Percentiles rank a stretch among this genome's conserved stretches.
phyloP scores from a whole-genome alignment of 2,888 invertebrate species.

The Agrypnus murinus region DNA sequence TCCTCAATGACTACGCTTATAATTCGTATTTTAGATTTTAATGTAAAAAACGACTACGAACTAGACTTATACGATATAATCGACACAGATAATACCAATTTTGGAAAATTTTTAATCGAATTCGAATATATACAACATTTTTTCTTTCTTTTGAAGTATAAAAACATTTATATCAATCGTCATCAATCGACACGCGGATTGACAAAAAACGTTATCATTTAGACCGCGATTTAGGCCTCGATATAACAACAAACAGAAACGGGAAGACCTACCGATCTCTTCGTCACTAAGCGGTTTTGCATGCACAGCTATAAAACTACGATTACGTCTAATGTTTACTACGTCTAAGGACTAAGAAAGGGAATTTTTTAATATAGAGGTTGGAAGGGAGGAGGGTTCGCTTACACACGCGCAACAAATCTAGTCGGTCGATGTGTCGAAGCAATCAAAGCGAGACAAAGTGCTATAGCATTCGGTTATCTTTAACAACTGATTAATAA shows the following conservation, averaged over 20 bases:
- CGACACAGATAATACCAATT: slow-evolving; percentile 67
- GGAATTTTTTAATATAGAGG: not conserved
- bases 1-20: slow-evolving; percentile 66
- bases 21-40: slow-evolving; percentile 65
- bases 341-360: slow-evolving; percentile 44
- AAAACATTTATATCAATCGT: slow-evolving; percentile 42
- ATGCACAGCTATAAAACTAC: slow-evolving; percentile 60
- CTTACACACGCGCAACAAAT: slow-evolving; percentile 67
- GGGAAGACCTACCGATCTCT: slow-evolving; percentile 61
- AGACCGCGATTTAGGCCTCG: slow-evolving; percentile 66
- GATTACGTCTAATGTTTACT: slow-evolving; percentile 49
- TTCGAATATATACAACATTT: slow-evolving; percentile 58
- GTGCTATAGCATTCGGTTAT: slow-evolving; percentile 67
- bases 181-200: slow-evolving; percentile 45
- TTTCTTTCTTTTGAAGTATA: slow-evolving; percentile 45
- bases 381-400: slow-evolving; percentile 55
- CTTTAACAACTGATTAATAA: slow-evolving; percentile 70
- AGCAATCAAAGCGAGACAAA: slow-evolving; percentile 59
- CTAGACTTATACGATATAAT: slow-evolving; percentile 66
- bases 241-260: slow-evolving; percentile 59
- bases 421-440: slow-evolving; percentile 67
- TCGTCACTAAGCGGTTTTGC: slow-evolving; percentile 57
- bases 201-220: slow-evolving; percentile 53
- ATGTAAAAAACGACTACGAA: slow-evolving; percentile 69
- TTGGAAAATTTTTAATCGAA: slow-evolving; percentile 55